A percentile compares a stretch with the other conserved stretches of the same genome.
phyloP scores from a whole-genome alignment of 2,888 invertebrate species.

The Tetranychus truncatus region DNA sequence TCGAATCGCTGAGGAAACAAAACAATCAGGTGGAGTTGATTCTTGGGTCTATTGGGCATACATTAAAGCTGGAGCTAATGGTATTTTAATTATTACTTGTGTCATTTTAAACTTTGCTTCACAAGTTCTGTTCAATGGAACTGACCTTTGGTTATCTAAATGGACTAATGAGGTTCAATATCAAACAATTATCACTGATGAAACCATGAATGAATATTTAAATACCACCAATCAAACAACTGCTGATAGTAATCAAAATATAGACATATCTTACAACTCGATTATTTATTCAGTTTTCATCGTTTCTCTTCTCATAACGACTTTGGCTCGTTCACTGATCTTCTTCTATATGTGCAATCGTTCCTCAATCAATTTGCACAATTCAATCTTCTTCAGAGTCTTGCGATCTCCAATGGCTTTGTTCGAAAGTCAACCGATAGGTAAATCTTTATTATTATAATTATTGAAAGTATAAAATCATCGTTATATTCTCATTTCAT shows the following conservation, averaged over 20 bases:
- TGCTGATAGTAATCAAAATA: background rate
- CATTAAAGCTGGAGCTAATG: conserved; percentile 17
- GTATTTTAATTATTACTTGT: background rate
- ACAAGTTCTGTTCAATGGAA: conserved; percentile 22
- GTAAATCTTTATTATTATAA: conserved; percentile 25
- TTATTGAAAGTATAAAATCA: background rate
- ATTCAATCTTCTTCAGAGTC: conserved; percentile 31
- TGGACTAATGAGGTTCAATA: conserved; percentile 22
- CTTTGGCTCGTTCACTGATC: conserved; percentile 19
- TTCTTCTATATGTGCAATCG: conserved; percentile 28
- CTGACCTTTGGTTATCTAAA: conserved; percentile 21
- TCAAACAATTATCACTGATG: background rate
- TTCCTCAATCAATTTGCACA: conserved; percentile 26
- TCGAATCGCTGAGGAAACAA: background rate
- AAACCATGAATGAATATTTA: background rate
- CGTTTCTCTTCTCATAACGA: conserved; percentile 20
- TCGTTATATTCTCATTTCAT: background rate
- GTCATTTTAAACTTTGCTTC: conserved; percentile 13
- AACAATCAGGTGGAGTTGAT: background rate
- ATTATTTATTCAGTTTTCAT: conserved; percentile 13
- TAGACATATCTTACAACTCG: background rate
- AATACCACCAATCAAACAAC: background rate
- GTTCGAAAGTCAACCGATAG: conserved; percentile 29
- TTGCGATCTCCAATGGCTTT: conserved; percentile 31
- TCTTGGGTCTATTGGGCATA: conserved; percentile 15